phyloP scores from a whole-genome alignment of 37 sponge, comb jelly and placozoan genomes.

The Chondrilla cf. caribensis region DNA sequence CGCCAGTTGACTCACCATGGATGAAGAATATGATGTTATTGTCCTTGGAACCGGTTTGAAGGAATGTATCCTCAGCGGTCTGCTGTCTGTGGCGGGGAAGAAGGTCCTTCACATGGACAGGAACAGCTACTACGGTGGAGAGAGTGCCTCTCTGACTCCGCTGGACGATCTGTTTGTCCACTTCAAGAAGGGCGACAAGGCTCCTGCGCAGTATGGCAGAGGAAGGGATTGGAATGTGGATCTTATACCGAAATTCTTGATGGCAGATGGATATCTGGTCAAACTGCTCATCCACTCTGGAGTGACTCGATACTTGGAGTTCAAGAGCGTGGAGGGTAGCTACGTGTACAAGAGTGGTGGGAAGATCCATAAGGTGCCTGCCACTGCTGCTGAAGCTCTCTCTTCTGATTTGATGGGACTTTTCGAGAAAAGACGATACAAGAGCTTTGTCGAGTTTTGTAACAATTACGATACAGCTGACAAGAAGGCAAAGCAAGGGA shows the following conservation, averaged over 20 bases:
- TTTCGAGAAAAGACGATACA: constrained; percentile 89
- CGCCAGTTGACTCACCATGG: constrained; percentile 68
- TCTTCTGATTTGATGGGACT: constrained; percentile 86
- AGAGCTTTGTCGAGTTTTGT: constrained; percentile 68
- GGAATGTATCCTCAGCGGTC: constrained; percentile 96
- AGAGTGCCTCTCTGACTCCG: constrained; percentile 89
- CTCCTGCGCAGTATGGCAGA: constrained; percentile 62
- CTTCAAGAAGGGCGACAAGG: constrained; percentile 49
- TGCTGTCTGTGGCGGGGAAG: constrained; percentile 90
- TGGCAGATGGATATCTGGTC: constrained; percentile 94
- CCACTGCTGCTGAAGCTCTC: constrained; percentile 88
- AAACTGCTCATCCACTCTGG: constrained; percentile 95
- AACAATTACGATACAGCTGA: constrained; percentile 68
- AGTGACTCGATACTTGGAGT: constrained; percentile 97
- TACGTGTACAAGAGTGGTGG: constrained; percentile 94
- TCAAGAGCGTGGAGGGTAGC: constrained; percentile 94
- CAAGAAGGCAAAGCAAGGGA: constrained; percentile 65
- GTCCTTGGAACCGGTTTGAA: constrained; percentile 97
- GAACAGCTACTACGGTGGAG: constrained; percentile 98
- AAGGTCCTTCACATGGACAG: constrained; percentile 99
- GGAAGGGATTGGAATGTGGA: constrained; percentile 97
- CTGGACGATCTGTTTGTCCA: constrained; percentile 77
- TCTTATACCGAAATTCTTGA: constrained; percentile 96
- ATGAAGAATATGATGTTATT: constrained; percentile 97
- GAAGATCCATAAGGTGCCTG: constrained; percentile 96